Conservation (phyloP, 2,888 invertebrate genomes). For the Orthosia gothica region DNA sequence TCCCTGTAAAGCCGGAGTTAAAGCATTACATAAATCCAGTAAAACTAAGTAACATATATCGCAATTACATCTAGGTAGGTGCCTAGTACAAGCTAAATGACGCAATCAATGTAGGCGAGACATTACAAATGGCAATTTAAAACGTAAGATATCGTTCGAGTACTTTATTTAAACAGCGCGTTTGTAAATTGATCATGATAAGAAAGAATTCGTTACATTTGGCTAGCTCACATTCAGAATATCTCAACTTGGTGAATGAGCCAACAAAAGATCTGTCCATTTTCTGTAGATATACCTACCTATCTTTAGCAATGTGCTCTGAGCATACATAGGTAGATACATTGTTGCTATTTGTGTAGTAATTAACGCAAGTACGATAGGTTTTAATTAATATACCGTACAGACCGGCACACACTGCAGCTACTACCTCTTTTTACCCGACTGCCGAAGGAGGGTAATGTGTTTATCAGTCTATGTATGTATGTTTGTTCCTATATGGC, state of each 20-base stretch:
- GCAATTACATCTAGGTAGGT: neutral
- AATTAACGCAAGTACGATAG: neutral
- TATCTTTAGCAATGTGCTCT: neutral
- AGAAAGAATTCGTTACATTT: neutral
- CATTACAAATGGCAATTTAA: conserved; percentile 29
- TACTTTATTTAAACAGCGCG: conserved; percentile 11
- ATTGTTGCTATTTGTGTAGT: neutral
- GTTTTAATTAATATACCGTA: neutral
- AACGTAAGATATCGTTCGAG: conserved; percentile 6
- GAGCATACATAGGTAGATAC: neutral
- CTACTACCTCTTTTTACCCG: neutral
- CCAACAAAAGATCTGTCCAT: neutral
- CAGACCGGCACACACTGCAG: neutral
- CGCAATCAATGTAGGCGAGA: neutral
- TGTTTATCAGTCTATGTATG: no score
- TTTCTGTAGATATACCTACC: neutral
- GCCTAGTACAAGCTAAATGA: conserved; percentile 2
- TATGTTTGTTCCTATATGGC: no score
- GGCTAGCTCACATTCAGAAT: neutral
- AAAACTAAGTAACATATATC: no score
- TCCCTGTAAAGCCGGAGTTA: neutral
- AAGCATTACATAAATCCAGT: no score
- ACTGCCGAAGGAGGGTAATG: no score
- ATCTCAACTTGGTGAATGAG: neutral
- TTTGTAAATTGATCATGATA: neutral